Evolutionary conservation across 2,797 vertebrate species (phyloP).

Genomic region (Pterois miles): DNA sequence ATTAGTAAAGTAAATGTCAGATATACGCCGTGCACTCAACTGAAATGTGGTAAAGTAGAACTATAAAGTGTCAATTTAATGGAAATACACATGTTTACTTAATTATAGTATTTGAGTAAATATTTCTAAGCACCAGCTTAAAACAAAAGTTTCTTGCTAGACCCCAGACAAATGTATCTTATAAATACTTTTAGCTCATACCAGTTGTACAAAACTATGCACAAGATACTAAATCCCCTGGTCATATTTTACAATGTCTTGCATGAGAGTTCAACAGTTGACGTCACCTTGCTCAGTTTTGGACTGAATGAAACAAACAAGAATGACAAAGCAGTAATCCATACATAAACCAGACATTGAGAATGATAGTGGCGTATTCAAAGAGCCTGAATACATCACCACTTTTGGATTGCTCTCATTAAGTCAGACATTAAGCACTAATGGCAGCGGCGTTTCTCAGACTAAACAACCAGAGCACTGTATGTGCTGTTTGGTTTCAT

Average conservation of each 20-base stretch:
- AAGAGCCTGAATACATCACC: background rate
- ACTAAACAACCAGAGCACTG: constrained; percentile 54
- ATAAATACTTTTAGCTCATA: background rate
- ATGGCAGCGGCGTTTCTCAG: constrained; percentile 34
- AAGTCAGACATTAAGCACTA: background rate
- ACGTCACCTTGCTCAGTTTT: background rate
- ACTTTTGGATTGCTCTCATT: constrained; percentile 5
- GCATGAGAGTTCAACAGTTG: background rate
- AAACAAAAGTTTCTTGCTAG: background rate
- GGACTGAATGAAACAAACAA: background rate
- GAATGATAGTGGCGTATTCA: background rate
- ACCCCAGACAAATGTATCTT: too few species aligned
- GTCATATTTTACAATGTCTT: background rate
- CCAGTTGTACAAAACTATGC: background rate
- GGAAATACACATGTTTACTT: background rate
- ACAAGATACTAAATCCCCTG: background rate
- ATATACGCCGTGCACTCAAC: too few species aligned
- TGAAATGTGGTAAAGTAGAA: background rate
- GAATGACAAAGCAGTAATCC: background rate
- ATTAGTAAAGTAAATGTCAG: background rate
- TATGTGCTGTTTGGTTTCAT: constrained; percentile 42
- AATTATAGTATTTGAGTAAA: background rate
- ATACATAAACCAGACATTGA: constrained; percentile 16
- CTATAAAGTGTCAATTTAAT: background rate
- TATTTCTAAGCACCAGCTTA: background rate